Evolutionary conservation across 37 sponge, comb jelly and placozoan genomes (phyloP), one percentile per base, ranked within the genome.

Genomic region (Spongilla lacustris): DNA sequence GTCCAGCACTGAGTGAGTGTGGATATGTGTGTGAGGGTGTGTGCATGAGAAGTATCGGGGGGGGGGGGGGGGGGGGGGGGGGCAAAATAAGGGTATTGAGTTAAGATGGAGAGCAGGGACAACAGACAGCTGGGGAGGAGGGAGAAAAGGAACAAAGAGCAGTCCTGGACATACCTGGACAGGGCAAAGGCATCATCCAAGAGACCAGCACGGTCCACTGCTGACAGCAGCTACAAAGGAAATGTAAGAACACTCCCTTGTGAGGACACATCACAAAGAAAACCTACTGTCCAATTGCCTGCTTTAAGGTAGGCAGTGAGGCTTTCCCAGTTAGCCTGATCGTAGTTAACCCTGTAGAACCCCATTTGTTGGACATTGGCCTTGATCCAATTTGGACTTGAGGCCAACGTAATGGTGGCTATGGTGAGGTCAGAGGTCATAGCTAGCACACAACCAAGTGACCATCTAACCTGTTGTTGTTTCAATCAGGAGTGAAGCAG

Each of bases 311-410:
- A 81, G 0, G 74, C 27, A 11, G 31, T 91, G 33, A 95, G 83
- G 2, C 23, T 36, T 19, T 36, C 13, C 98, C 98, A 97, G 38
- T 89, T 90, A 1, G 33, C 23, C 11, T 27, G 17, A 19, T 94
- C 89, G 37, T 97, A 97, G 85, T 97, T 97, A 31, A 97, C 95
- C 5, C 98, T 81, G 46, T 92, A 90, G 85, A 91, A 95, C 5
- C 93, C 90, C 1, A 77, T 78, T 28, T 94, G 91, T 24, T 79
- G 50, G 0, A 86, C 82, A 71, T 97, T 97, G 67, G 86, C 84
- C 72, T 97, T 97, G 46, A 93, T 82, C 89, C 91, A 97, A 0
- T 58, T 50, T 28, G 67, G 69, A 81, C 46, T 46, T 46, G 75
- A 48, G 66, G 10, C 29, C 34, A 25, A 50, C 2, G 37, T 49